Conservation (phyloP, 2,797 vertebrate genomes). For the Capromys pilorides region DNA sequence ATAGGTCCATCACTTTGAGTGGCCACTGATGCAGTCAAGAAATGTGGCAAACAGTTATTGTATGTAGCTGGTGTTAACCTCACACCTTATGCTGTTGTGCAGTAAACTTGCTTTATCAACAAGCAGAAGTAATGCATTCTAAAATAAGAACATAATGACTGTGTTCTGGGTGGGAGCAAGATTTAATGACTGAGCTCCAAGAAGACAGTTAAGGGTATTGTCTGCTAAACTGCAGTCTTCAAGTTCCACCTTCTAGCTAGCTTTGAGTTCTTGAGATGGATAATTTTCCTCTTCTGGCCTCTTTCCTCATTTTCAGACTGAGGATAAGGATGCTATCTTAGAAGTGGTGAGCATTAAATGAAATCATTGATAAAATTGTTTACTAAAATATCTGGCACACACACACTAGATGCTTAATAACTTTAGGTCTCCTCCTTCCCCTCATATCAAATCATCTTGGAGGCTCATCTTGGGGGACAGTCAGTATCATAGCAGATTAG, state of each 20-base stretch:
- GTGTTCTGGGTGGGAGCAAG: not conserved
- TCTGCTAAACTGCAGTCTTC: not conserved
- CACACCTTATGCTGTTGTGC: not conserved
- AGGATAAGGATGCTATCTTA: not conserved
- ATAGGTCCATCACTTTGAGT: not conserved
- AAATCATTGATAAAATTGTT: not conserved
- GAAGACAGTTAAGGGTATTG: not conserved
- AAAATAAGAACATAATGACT: not conserved
- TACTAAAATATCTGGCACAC: not conserved
- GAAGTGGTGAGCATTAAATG: not conserved
- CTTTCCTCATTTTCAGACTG: not conserved
- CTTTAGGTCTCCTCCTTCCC: not conserved
- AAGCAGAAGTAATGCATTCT: not conserved
- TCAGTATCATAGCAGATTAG: not conserved
- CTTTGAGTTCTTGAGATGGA: not conserved
- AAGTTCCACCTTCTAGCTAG: not conserved
- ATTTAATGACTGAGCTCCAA: not conserved
- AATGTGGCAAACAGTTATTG: not conserved
- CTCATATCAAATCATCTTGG: not conserved
- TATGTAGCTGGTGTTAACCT: not conserved
- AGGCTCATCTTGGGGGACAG: not conserved
- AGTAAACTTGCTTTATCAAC: not conserved
- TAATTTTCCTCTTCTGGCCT: not conserved
- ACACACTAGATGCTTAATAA: not conserved
- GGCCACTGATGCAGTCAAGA: not conserved